Evolutionary conservation across 2,113 vertebrate species (phyloP), one percentile per base, ranked within the genome.

Genomic region (Triplophysa siluroides): DNA sequence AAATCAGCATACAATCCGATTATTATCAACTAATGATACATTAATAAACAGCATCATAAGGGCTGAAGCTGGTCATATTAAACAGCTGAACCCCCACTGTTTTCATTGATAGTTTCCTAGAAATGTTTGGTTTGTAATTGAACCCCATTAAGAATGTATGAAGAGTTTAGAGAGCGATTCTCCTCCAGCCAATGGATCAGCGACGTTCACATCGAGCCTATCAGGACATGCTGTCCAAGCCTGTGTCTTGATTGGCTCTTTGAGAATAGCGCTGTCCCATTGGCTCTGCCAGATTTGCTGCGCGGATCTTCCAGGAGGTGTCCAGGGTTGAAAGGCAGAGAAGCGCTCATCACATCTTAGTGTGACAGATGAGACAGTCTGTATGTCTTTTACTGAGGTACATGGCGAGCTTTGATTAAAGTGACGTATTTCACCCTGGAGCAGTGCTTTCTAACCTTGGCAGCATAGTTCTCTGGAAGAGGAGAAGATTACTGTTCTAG

Each of bases 91-190:
- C 58, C 72, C 41, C 41, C 58, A 18, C 10, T 24, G 54, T 24
- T 1, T 16, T n/a, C n/a, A 18, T 47, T 45, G 23, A 70, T 50
- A 7, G 24, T 43, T 79, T 79, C 67, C 24, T 65, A 52, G 76
- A 71, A 78, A 72, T 78, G 82, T 81, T 79, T 80, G 21, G 75
- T 73, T 82, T 85, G 83, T 83, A 80, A 81, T 70, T 77, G 80
- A 45, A 83, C 66, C 56, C 68, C 43, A 78, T 80, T 80, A 78
- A 67, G 18, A 68, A 50, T 9, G 26, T 67, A 29, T 38, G 33
- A 38, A 8, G 8, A n/a, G 70, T 65, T 43, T 38, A 76, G 23
- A 62, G n/a, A 79, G 21, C 13, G 26, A 47, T 16, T 64, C 26
- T 16, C 18, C 16, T 18, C n/a, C 76, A 83, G 73, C 87, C 86